A percentile compares a stretch with the other conserved stretches of the same genome.
Evolutionary conservation across 2,888 invertebrate genomes (phyloP).

Genomic region (Falcaria lacertinaria): DNA sequence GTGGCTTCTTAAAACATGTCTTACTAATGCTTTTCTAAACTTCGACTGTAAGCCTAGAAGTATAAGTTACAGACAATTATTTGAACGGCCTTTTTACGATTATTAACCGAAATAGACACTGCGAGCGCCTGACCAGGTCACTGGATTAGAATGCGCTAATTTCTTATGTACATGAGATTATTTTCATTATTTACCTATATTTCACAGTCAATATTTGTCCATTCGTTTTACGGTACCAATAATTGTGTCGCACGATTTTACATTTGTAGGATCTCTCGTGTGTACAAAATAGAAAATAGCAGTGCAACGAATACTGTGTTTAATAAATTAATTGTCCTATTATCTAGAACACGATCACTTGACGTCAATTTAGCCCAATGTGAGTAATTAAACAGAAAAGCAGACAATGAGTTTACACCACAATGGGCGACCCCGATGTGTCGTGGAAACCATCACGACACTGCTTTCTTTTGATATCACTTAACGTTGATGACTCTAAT

Average conservation of each 20-base stretch:
- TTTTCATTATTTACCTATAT: neutral
- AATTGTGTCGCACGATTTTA: too few relatives aligned
- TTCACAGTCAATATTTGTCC: neutral
- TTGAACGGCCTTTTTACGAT: neutral
- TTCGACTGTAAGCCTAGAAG: neutral
- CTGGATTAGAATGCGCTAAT: neutral
- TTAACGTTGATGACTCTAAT: constrained; percentile 44
- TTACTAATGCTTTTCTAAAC: too few relatives aligned
- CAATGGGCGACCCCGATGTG: constrained; percentile 66
- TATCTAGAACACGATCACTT: constrained; percentile 7
- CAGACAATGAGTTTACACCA: constrained; percentile 51
- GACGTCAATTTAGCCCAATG: constrained; percentile 16
- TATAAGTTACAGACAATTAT: neutral
- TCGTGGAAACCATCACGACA: constrained; percentile 72
- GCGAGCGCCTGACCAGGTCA: neutral
- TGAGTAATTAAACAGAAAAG: constrained; percentile 38
- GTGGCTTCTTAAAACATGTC: too few relatives aligned
- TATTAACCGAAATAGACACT: neutral
- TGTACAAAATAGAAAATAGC: neutral
- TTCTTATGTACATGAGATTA: neutral
- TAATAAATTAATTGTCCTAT: constrained; percentile 11
- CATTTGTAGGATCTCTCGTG: too few relatives aligned
- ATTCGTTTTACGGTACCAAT: too few relatives aligned
- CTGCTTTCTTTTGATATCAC: constrained; percentile 67
- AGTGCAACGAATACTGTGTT: neutral